Evolutionary conservation across 2,888 invertebrate species (phyloP).

Genomic region (Hermodice carunculata): DNA sequence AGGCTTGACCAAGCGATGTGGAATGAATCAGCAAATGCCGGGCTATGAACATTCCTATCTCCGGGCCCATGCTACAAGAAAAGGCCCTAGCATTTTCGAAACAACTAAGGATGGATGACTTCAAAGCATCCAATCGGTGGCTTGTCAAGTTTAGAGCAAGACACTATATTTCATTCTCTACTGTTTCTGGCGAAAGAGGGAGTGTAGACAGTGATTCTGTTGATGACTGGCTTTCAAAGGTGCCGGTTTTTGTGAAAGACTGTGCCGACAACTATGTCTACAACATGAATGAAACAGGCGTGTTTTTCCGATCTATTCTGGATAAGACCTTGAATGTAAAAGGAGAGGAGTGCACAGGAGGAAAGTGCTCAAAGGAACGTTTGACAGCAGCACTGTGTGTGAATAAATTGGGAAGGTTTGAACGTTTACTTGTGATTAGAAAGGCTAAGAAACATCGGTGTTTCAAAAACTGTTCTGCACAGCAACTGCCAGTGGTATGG

Average conservation of each 20-base stretch:
- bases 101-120: background rate
- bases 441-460: background rate
- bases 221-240: background rate
- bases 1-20: too few relatives aligned
- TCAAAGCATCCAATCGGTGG: background rate
- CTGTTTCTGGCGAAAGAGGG: background rate
- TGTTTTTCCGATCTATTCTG: background rate
- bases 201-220: background rate
- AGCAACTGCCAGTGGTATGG: background rate
- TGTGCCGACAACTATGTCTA: background rate
- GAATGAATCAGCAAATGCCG: too few relatives aligned
- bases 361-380: background rate
- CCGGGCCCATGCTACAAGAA: background rate
- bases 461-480: background rate
- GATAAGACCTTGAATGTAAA: background rate
- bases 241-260: background rate
- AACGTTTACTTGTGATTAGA: background rate
- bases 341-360: background rate
- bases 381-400: background rate
- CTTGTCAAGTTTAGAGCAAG: background rate
- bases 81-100: background rate
- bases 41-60: background rate
- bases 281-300: background rate
- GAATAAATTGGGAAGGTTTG: background rate
- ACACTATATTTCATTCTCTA: background rate